Evolutionary conservation across 2,113 vertebrate genomes (phyloP), one percentile per base, ranked within the genome.

Genomic region (Herpetotheres cachinnans): DNA sequence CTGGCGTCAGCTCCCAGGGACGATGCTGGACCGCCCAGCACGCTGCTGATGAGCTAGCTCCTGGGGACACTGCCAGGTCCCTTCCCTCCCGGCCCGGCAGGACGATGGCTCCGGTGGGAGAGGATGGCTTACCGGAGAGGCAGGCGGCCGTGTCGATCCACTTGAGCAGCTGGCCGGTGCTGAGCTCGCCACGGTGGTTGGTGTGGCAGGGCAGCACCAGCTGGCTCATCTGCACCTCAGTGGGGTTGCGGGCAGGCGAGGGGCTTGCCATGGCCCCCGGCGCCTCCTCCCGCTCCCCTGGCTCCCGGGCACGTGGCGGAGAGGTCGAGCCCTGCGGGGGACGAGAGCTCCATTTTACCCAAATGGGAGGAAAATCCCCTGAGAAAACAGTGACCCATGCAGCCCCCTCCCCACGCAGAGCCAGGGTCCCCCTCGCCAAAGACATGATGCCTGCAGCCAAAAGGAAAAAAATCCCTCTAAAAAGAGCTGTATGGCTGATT

Each of bases 91-190:
- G 18, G 26, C 58, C 76, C n/a, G 1, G 47, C 8, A 9, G 69
- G 63, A 34, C 0, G 5, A 11, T 10, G 52, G 87, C 54, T 83
- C 7, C 1, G 1, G 36, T 12, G 87, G 76, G 44, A 73, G 29
- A 13, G 36, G 50, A 2, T 2, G 30, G 11, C 90, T 96, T 63
- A 99, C 99, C 99, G 0, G 99, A 99, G 40, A 99, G 98, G 93
- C 99, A 99, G 96, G 99, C 99, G 0, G 99, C 99, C 30, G 99
- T 99, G 97, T 99, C 99, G 66, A 99, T 99, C 99, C 99, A 99
- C 81, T 99, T 99, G 72, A 99, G 99, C 97, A 99, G 98, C 98
- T 99, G 99, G 11, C 99, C 99, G 0, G 97, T 92, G 49, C 99
- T 99, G 97, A 99, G 98, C 95, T 99, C 99, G 0, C 98, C 98